Base-by-base conservation (phyloP, 2,888 invertebrate genomes). In the Drosophila acutilabella region DNA sequence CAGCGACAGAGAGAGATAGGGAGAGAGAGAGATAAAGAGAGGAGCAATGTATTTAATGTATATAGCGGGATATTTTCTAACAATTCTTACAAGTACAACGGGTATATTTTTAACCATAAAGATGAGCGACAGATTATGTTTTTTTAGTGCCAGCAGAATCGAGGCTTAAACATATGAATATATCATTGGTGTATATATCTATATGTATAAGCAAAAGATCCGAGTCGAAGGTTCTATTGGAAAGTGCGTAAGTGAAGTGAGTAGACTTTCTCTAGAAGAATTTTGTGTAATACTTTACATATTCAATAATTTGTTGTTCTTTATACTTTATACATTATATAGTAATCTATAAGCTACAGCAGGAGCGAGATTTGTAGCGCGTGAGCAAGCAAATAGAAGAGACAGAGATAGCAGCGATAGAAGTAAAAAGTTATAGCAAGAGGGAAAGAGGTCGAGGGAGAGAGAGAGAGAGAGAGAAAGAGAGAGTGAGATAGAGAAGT, bases 241-340 rank as follows among this genome's bases (percentile, higher is more conserved):
- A 66, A 33, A 53, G 60, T 77, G 74, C 60, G 48, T 40, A 64
- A 58, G 50, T 52, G 30, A 30, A 47, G 53, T 57, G 26, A 40
- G 48, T 47, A 62, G 58, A 62, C 47, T 40, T 61, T 52, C 57
- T 59, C 33, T 13, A 20, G 33, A 50, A 30, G 16, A 54, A 51
- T 36, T 16, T 44, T n/a, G 23, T 65, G 65, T 52, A 33, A 38
- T 64, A 64, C 59, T 61, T 65, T 53, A 59, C 44, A 74, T 57
- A 45, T 58, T 50, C 66, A 54, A 66, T 61, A 30, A 8, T 60
- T 10, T 23, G 13, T 51, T 56, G 52, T 74, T 75, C 64, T 60
- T 70, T 70, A 53, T 61, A 75, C 64, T 60, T 70, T 70, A 53
- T 61, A 75, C 74, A 75, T 58, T 54, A 73, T 45, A 8, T 36